phyloP scores from a whole-genome alignment of 2,888 invertebrate species.

The Nipponacmea schrenckii region DNA sequence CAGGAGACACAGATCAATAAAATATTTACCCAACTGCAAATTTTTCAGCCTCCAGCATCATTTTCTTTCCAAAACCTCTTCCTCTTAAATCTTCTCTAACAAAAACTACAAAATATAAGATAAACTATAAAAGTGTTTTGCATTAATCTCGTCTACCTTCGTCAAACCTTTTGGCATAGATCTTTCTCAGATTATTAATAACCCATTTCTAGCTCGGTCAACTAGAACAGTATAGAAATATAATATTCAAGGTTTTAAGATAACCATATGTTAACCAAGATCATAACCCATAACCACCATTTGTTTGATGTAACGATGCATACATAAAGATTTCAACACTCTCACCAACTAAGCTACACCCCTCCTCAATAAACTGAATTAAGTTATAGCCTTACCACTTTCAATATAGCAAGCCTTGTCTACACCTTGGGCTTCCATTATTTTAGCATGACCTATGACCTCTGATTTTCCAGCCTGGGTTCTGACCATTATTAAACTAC shows the following conservation, averaged over 20 bases:
- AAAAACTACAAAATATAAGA: conserved; percentile 48
- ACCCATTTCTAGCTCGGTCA: too few species aligned
- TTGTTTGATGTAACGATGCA: too few species aligned
- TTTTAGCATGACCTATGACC: conserved; percentile 59
- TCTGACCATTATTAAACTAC: conserved; percentile 49
- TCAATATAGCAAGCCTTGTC: conserved; percentile 57
- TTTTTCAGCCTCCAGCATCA: conserved; percentile 66
- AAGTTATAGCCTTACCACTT: conserved; percentile 51
- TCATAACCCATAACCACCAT: too few species aligned
- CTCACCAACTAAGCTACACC: too few species aligned
- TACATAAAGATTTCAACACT: too few species aligned
- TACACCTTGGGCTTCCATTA: conserved; percentile 53
- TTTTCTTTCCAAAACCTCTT: conserved; percentile 63
- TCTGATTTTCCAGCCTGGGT: conserved; percentile 21
- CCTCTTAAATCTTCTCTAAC: conserved; percentile 52
- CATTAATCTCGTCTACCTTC: too few species aligned
- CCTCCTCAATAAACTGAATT: too few species aligned
- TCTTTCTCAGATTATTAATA: neutral
- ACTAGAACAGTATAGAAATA: too few species aligned
- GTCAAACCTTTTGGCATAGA: too few species aligned
- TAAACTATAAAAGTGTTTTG: neutral
- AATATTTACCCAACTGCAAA: conserved; percentile 45
- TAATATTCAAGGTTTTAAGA: too few species aligned
- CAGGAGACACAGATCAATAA: neutral
- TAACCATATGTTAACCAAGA: too few species aligned